Conservation (phyloP, 30 jellyfish, hydroid and myxozoan genomes). For the Cassiopea andromeda region DNA sequence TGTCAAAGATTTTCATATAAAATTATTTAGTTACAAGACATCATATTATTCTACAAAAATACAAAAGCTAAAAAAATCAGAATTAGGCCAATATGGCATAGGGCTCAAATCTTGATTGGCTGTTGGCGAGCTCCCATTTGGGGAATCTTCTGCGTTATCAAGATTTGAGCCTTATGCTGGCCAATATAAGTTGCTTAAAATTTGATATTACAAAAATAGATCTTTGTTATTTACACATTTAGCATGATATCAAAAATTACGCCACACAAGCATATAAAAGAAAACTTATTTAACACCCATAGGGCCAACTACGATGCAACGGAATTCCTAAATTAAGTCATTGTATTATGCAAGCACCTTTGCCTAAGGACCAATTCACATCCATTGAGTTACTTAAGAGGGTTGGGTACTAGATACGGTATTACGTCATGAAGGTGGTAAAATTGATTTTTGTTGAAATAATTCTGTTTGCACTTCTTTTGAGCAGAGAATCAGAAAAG, state of each 20-base stretch:
- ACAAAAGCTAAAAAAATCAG: constrained; percentile 18
- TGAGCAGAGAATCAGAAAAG: too few species aligned
- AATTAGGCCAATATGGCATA: background rate
- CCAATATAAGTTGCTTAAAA: background rate
- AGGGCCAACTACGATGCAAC: background rate
- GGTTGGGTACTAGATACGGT: too few species aligned
- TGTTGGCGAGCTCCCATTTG: background rate
- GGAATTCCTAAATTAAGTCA: background rate
- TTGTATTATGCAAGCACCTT: background rate
- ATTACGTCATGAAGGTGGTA: too few species aligned
- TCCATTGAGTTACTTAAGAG: too few species aligned
- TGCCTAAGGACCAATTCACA: background rate
- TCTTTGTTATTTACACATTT: constrained; percentile 41
- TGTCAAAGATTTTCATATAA: background rate
- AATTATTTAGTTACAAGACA: background rate
- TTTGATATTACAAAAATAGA: constrained; percentile 57
- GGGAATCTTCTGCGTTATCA: too few species aligned
- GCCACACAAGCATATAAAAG: constrained; percentile 44
- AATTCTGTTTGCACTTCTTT: too few species aligned
- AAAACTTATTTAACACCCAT: background rate
- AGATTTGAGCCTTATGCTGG: background rate
- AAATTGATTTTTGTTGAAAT: too few species aligned
- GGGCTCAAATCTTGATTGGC: too few species aligned
- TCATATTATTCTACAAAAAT: background rate
- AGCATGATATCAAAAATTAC: constrained; percentile 34